Conservation (phyloP, 1,140 invertebrate genomes). For the Drosophila rufa region DNA sequence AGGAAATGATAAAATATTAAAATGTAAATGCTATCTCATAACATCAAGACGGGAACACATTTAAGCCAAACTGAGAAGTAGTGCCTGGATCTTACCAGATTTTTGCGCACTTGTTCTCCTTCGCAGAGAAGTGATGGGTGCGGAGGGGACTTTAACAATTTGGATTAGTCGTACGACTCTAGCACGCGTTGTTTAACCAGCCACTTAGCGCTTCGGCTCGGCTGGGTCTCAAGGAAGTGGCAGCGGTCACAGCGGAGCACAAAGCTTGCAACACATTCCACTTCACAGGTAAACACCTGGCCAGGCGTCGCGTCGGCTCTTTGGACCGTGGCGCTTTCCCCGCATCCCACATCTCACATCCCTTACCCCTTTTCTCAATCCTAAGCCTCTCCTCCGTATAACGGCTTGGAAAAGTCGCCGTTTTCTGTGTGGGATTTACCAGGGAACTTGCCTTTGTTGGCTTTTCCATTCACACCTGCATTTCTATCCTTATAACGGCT, state of each 20-base stretch:
- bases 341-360: conserved; percentile 9
- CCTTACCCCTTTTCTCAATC: too few relatives aligned
- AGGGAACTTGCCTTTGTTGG: conserved; percentile 56
- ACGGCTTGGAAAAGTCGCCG: conserved; percentile 21
- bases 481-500: conserved; percentile 6
- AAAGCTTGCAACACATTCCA: conserved; percentile 73
- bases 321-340: conserved; percentile 27
- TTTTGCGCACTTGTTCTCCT: conserved; percentile 1
- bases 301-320: conserved; percentile 36
- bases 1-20: neutral
- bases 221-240: conserved; percentile 56
- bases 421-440: conserved; percentile 2
- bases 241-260: conserved; percentile 39
- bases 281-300: conserved; percentile 62
- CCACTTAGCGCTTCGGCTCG: conserved; percentile 61
- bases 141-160: conserved; percentile 30
- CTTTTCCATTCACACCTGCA: conserved; percentile 34
- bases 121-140: conserved; percentile 15
- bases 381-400: neutral
- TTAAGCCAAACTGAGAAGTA: conserved; percentile 1
- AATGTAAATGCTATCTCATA: neutral
- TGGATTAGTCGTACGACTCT: conserved; percentile 52
- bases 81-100: neutral
- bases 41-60: too few relatives aligned
- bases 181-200: conserved; percentile 71